These are phyloP conservation scores for Gadus macrocephalus DNA, from an alignment of 2,113 vertebrate species.

Conservation along the genomic window DNA sequence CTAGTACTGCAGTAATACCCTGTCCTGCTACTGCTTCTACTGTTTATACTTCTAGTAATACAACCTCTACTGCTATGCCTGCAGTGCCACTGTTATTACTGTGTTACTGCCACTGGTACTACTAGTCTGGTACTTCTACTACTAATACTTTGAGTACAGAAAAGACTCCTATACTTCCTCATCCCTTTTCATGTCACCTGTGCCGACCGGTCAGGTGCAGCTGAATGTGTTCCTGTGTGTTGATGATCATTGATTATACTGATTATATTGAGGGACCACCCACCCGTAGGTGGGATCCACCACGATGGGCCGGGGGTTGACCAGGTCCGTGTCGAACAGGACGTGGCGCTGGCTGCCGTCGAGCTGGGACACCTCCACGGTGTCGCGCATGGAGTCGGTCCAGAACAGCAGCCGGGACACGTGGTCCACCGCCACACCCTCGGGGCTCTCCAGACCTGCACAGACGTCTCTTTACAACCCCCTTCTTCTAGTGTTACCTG, in stretches of 20 bases:
- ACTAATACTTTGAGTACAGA: neutral
- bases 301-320: slow-evolving; percentile 88
- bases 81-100: neutral
- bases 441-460: slow-evolving; percentile 86
- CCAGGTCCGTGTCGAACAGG: slow-evolving; percentile 80
- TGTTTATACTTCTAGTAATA: neutral
- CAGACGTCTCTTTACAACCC: neutral
- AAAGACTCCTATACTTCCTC: too few relatives aligned
- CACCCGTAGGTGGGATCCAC: slow-evolving; percentile 82
- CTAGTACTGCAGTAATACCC: neutral
- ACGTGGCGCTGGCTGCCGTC: slow-evolving; percentile 83
- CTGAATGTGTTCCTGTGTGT: too few relatives aligned
- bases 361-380: slow-evolving; percentile 85
- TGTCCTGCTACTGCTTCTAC: neutral
- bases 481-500: too few relatives aligned
- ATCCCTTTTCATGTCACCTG: too few relatives aligned
- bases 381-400: slow-evolving; percentile 88
- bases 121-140: neutral
- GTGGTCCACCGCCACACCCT: slow-evolving; percentile 87
- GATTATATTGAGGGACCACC: slow-evolving; percentile 4
- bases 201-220: too few relatives aligned
- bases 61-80: neutral
- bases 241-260: too few relatives aligned
- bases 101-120: neutral
- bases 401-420: slow-evolving; percentile 89